Evolutionary conservation across 2,797 vertebrate genomes (phyloP).

Genomic region (Thalassophryne amazonica): DNA sequence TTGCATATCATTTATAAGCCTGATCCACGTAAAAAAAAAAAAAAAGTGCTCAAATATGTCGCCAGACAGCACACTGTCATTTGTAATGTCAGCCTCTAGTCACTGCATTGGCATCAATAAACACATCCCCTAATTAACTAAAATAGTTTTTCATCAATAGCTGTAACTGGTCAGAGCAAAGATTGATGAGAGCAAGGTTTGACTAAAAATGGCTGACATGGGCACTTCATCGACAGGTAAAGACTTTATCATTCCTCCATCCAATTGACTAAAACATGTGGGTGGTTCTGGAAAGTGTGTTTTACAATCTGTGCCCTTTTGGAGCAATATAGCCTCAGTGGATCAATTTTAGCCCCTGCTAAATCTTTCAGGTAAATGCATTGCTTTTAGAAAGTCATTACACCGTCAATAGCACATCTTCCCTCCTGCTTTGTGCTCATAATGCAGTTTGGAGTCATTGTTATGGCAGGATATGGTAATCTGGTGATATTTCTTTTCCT

Average conservation of each 20-base stretch:
- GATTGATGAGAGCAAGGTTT: slow-evolving; percentile 63
- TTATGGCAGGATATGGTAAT: slow-evolving; percentile 57
- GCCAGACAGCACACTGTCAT: slow-evolving; percentile 20
- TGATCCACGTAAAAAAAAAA: slow-evolving; percentile 23
- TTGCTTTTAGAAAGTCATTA: slow-evolving; percentile 61
- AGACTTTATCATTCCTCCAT: slow-evolving; percentile 45
- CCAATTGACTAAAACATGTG: slow-evolving; percentile 44
- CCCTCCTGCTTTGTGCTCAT: slow-evolving; percentile 29
- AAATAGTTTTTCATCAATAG: slow-evolving; percentile 77
- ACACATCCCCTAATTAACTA: slow-evolving; percentile 78
- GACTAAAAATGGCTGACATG: slow-evolving; percentile 55
- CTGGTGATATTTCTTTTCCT: slow-evolving; percentile 67
- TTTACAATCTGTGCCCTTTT: slow-evolving; percentile 32
- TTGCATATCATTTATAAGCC: no score
- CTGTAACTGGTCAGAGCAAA: slow-evolving; percentile 52
- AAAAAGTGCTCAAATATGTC: slow-evolving; percentile 19
- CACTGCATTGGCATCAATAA: slow-evolving; percentile 62
- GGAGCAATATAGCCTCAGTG: slow-evolving; percentile 1
- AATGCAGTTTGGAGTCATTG: slow-evolving; percentile 65
- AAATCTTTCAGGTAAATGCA: slow-evolving; percentile 39
- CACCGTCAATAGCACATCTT: slow-evolving; percentile 46
- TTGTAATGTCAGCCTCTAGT: slow-evolving; percentile 53
- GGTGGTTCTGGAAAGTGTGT: slow-evolving; percentile 43
- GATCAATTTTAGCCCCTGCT: slow-evolving; percentile 34
- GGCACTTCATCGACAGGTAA: slow-evolving; percentile 64